These are phyloP conservation scores for Enteromius treurensis DNA, from an alignment of 2,797 vertebrate species.

Conservation along the genomic window DNA sequence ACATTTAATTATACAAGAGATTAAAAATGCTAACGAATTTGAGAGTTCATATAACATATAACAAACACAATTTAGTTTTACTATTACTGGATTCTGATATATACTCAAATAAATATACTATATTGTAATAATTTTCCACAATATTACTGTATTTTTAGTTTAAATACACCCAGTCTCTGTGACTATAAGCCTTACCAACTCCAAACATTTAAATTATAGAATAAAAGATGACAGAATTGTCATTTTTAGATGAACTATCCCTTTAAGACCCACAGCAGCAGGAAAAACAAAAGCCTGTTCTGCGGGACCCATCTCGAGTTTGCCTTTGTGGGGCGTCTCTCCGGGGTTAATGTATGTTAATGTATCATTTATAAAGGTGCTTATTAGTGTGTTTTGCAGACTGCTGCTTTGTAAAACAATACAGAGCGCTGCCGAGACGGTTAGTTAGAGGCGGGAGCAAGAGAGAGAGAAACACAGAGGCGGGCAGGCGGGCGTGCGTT, in stretches of 20 bases:
- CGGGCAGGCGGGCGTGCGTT: slow-evolving; percentile 67
- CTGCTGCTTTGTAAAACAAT: slow-evolving; percentile 85
- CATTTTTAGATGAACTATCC: neutral
- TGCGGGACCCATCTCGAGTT: slow-evolving; percentile 18
- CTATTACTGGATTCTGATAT: neutral
- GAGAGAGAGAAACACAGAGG: slow-evolving; percentile 1
- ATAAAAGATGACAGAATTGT: slow-evolving; percentile 3
- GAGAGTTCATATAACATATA: neutral
- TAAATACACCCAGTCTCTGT: neutral
- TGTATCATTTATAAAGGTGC: slow-evolving; percentile 86
- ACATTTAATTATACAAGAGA: neutral
- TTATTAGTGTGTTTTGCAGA: slow-evolving; percentile 79
- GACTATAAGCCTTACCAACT: neutral
- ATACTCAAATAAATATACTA: neutral
- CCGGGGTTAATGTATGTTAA: slow-evolving; percentile 67
- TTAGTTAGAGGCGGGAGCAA: slow-evolving; percentile 69
- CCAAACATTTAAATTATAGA: neutral
- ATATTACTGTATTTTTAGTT: neutral
- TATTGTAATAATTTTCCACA: neutral
- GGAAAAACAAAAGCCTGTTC: slow-evolving; percentile 41
- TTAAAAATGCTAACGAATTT: neutral
- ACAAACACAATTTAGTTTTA: neutral
- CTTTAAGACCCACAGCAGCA: slow-evolving; percentile 18
- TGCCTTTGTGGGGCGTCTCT: slow-evolving; percentile 55
- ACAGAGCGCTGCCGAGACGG: slow-evolving; percentile 73